A percentile compares a stretch with the other conserved stretches of the same genome.
Conservation (phyloP, 2,113 vertebrate species). For the Tursiops truncatus region DNA sequence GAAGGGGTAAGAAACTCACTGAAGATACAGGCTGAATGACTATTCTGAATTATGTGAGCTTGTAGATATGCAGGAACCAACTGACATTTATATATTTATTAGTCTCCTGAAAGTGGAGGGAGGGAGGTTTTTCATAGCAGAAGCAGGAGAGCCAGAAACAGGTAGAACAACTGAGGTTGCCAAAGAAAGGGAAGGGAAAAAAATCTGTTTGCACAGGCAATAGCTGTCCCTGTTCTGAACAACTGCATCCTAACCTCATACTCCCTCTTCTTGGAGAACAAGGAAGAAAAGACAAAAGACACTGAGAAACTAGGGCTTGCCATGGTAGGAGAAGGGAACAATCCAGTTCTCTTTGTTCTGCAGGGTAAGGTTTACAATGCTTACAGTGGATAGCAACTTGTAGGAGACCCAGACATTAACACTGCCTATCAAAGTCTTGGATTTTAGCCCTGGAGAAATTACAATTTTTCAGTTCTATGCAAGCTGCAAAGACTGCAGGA, state of each 20-base stretch:
- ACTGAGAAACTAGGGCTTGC: slow-evolving; percentile 68
- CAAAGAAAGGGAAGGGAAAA: slow-evolving; percentile 75
- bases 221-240: slow-evolving; percentile 76
- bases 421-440: slow-evolving; percentile 77
- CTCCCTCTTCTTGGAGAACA: slow-evolving; percentile 76
- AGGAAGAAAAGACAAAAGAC: slow-evolving; percentile 76
- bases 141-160: slow-evolving; percentile 69
- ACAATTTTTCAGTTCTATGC: slow-evolving; percentile 64
- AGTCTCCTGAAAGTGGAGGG: not conserved
- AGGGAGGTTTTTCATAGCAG: slow-evolving; percentile 34
- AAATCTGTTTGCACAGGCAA: slow-evolving; percentile 75
- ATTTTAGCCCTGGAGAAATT: slow-evolving; percentile 78
- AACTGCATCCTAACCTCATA: slow-evolving; percentile 68
- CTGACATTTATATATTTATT: not conserved
- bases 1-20: not conserved
- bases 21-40: not conserved
- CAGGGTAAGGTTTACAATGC: slow-evolving; percentile 71
- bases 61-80: not conserved
- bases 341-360: slow-evolving; percentile 75
- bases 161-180: slow-evolving; percentile 69
- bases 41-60: not conserved
- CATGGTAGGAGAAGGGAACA: slow-evolving; percentile 18
- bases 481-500: slow-evolving; percentile 6
- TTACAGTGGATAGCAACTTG: slow-evolving; percentile 75
- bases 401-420: slow-evolving; percentile 63